These are phyloP conservation scores for Sciurus niger DNA, from an alignment of 2,113 vertebrate species.

Conservation along the genomic window DNA sequence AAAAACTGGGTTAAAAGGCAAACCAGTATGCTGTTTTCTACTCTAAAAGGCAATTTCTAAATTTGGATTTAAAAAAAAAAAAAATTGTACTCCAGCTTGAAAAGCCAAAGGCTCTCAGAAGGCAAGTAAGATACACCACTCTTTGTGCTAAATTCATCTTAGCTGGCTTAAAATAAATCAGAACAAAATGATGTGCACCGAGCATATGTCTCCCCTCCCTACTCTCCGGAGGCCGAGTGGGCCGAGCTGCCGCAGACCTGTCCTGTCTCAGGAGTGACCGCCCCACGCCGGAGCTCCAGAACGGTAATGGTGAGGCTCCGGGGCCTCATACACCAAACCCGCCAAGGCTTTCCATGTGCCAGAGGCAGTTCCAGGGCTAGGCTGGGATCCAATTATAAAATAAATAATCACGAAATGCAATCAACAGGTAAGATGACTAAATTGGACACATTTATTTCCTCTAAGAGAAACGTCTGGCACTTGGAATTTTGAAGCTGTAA, in stretches of 20 bases:
- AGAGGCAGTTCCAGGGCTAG: not conserved
- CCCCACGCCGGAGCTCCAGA: rapidly evolving
- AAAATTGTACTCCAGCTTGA: slow-evolving; percentile 42
- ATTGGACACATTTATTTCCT: not conserved
- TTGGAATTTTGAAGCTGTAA: not conserved
- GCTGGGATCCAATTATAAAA: not conserved
- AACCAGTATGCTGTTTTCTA: not conserved
- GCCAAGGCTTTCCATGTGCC: not conserved
- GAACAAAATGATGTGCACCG: slow-evolving; percentile 39
- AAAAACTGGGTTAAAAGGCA: slow-evolving; percentile 43
- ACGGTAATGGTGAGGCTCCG: not conserved
- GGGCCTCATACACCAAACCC: rapidly evolving
- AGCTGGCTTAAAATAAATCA: slow-evolving; percentile 65
- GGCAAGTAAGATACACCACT: not conserved
- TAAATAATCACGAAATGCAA: not conserved
- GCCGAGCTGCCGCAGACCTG: rapidly evolving
- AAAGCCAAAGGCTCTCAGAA: slow-evolving; percentile 67
- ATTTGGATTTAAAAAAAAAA: slow-evolving; percentile 67
- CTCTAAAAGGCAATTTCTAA: slow-evolving; percentile 78
- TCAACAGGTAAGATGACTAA: slow-evolving; percentile 58
- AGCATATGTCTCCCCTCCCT: slow-evolving; percentile 46
- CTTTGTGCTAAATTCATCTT: slow-evolving; percentile 61
- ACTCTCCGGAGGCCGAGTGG: not conserved
- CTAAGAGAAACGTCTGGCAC: not conserved
- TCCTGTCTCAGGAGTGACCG: rapidly evolving